phyloP scores from a whole-genome alignment of 2,113 vertebrate genomes.

The Trichechus manatus region DNA sequence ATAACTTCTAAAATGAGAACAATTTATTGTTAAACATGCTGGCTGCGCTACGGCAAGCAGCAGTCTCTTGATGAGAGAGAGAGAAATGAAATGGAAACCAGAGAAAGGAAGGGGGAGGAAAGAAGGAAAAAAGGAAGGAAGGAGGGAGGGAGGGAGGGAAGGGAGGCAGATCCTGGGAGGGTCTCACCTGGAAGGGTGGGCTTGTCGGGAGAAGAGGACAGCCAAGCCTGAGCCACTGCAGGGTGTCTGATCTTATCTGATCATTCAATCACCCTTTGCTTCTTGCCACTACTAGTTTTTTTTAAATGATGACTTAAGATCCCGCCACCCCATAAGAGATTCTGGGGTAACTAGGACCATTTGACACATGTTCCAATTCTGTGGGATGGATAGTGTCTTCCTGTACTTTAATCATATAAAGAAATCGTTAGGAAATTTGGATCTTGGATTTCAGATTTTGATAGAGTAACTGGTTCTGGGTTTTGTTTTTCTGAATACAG shows the following conservation, averaged over 20 bases:
- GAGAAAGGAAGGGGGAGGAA: not conserved
- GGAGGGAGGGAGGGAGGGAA: too few species aligned
- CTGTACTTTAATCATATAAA: not conserved
- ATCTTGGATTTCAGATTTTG: slow-evolving; percentile 31
- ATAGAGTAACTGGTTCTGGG: slow-evolving; percentile 7
- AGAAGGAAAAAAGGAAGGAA: rapidly evolving
- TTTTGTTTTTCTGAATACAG: not conserved
- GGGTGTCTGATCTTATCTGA: not conserved
- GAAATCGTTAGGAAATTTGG: slow-evolving; percentile 12
- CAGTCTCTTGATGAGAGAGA: not conserved
- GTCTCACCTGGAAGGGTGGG: too few species aligned
- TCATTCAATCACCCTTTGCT: not conserved
- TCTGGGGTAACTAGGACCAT: not conserved
- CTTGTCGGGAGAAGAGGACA: not conserved
- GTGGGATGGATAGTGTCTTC: not conserved
- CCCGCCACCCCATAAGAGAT: not conserved
- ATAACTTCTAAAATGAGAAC: slow-evolving; percentile 15
- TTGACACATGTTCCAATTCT: not conserved
- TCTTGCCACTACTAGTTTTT: not conserved
- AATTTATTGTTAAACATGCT: not conserved
- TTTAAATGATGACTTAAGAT: not conserved
- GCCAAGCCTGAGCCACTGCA: not conserved
- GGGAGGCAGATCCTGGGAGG: rapidly evolving
- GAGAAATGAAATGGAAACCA: not conserved
- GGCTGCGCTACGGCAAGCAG: not conserved